A percentile compares a stretch with the other conserved stretches of the same genome.
These are phyloP conservation scores for Microcebus tavaratra DNA, from an alignment of 2,113 vertebrate genomes.

Conservation along the genomic window DNA sequence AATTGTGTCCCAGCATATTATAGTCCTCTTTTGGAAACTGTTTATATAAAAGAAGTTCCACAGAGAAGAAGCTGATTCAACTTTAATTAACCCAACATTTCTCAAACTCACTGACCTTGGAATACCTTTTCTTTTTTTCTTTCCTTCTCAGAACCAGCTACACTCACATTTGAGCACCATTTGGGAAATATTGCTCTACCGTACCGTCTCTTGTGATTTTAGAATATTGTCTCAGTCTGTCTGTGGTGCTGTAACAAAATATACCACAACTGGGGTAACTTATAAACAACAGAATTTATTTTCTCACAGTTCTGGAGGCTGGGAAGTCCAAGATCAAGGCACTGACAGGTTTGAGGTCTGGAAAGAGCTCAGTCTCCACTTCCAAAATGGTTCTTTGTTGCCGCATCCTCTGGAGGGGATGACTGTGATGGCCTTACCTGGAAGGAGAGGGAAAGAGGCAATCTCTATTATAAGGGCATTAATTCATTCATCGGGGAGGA, in stretches of 20 bases:
- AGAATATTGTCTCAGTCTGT: not conserved
- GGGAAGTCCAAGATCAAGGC: not conserved
- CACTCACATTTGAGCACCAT: not conserved
- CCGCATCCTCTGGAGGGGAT: not conserved
- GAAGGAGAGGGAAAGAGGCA: not conserved
- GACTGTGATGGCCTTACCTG: accelerated
- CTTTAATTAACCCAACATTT: slow-evolving; percentile 44
- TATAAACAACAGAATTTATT: not conserved
- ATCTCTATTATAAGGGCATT: not conserved
- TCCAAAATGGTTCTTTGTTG: not conserved
- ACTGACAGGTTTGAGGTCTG: not conserved
- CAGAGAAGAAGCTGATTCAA: not conserved
- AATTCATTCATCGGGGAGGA: not conserved
- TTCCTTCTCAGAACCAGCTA: not conserved
- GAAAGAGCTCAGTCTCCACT: not conserved
- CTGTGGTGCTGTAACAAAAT: not conserved
- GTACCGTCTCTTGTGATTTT: not conserved
- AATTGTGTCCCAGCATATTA: not conserved
- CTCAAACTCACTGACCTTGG: not conserved
- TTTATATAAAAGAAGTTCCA: not conserved
- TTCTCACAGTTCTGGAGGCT: not conserved
- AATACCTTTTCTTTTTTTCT: not conserved
- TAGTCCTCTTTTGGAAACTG: not conserved
- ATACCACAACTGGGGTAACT: not conserved
- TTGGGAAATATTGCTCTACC: not conserved